Conservation (phyloP, 2,113 vertebrate species). For the Rhinoptilus africanus region DNA sequence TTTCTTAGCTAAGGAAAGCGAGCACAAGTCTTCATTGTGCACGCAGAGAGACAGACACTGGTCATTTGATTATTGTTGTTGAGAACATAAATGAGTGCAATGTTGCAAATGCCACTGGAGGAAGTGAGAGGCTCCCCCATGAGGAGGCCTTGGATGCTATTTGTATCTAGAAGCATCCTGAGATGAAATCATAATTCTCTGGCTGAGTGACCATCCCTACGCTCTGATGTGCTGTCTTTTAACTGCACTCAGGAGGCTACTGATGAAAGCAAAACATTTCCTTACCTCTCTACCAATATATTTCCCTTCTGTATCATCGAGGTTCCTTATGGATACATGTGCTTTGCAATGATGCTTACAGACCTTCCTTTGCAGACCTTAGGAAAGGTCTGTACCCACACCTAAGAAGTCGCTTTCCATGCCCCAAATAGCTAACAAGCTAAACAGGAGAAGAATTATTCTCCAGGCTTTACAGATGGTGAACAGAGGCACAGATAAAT, state of each 20-base stretch:
- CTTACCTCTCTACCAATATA: neutral
- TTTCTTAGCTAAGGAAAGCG: constrained; percentile 38
- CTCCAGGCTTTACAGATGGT: neutral
- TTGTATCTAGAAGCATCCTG: constrained; percentile 51
- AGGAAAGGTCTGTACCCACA: neutral
- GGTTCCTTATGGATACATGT: neutral
- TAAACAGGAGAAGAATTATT: neutral
- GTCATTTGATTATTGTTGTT: constrained; percentile 51
- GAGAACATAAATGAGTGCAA: constrained; percentile 44
- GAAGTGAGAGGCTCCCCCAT: constrained; percentile 43
- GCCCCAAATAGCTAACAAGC: neutral
- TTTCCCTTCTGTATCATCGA: neutral
- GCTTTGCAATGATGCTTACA: neutral
- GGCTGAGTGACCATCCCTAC: neutral
- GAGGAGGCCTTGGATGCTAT: constrained; percentile 27
- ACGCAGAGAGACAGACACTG: constrained; percentile 5
- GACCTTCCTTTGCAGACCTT: neutral
- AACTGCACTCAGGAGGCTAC: neutral
- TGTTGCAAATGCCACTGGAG: constrained; percentile 51
- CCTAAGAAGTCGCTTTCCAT: neutral
- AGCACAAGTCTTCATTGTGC: constrained; percentile 56
- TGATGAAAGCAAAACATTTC: constrained; percentile 36
- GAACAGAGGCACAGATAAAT: constrained; percentile 36
- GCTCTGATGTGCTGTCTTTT: neutral
- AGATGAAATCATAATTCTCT: constrained; percentile 48